Conservation (phyloP, 2,113 vertebrate genomes). For the Tangachromis dhanisi region DNA sequence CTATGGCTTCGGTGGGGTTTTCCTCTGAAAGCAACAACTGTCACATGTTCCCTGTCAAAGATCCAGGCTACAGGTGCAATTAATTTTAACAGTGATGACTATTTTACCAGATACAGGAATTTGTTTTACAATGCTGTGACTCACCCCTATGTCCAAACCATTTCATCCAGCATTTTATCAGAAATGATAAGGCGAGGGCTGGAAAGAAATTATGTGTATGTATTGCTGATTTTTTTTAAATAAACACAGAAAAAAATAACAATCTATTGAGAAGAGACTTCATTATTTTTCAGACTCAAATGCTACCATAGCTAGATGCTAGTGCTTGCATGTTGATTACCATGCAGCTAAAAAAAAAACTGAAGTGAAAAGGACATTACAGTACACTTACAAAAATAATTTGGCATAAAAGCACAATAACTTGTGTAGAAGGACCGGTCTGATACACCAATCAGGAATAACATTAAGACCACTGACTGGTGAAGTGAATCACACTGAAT, state of each 20-base stretch:
- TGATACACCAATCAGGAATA: neutral
- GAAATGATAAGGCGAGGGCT: neutral
- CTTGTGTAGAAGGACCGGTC: neutral
- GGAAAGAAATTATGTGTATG: neutral
- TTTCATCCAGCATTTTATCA: neutral
- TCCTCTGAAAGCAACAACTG: constrained; percentile 39
- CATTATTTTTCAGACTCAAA: neutral
- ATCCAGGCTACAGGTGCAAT: constrained; percentile 32
- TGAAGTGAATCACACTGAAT: neutral
- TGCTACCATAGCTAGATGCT: neutral
- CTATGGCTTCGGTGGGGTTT: constrained; percentile 24
- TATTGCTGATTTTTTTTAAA: neutral
- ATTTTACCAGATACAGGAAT: constrained; percentile 22
- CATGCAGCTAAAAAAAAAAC: neutral
- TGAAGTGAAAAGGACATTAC: neutral
- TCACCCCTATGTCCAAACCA: neutral
- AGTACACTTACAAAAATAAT: neutral
- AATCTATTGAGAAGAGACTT: neutral
- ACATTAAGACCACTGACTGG: neutral
- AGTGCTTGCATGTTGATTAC: neutral
- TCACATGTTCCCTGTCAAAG: constrained; percentile 50
- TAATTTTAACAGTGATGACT: constrained; percentile 51
- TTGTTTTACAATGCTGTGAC: constrained; percentile 32
- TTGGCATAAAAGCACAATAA: neutral
- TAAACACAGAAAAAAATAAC: neutral